Base-by-base conservation (phyloP, 2,113 vertebrate species). In the Anoura caudifer region DNA sequence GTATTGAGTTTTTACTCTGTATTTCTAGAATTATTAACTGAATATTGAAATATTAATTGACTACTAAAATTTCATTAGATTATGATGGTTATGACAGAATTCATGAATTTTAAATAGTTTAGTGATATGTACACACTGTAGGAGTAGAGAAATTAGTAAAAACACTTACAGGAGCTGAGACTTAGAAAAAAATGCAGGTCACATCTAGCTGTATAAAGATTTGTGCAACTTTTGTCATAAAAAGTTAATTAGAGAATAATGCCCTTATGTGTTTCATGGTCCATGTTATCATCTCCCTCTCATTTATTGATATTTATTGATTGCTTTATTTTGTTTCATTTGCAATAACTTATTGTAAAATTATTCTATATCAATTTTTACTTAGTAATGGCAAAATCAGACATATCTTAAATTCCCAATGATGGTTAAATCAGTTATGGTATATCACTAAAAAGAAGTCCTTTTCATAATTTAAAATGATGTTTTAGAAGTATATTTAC, bases 11-110 rank as follows among this genome's bases (percentile, higher is more conserved):
- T 95, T 54, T 56, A 38, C 56, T 43, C 77, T 88, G 67, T 43
- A 63, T 86, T 95, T 87, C 26, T 92, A 43, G 70, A 81, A 26
- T 77, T 95, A 75, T 72, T 84, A 70, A 69, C 26, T 93, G 87
- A 52, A 26, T 70, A 85, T 61, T 59, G n/a, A 12, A 69, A 72
- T 59, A 50, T 50, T 79, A 63, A 89, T n/a, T 94, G 24, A 31
- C 56, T 59, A 86, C 85, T 82, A 91, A 77, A 82, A 41, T 86
- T 90, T 94, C 16, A 69, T 59, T 47, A 94, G 38, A 79, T 67
- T 36, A 67, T 28, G 41, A 73, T 65, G 85, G 81, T 63, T 93
- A 38, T 7, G 19, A 33, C 41, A 63, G 33, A 77, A 87, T 69
- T 70, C 10, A 33, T 83, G 45, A 26, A 79, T 45, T 93, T 86